Conservation (phyloP, 2,797 vertebrate genomes). For the Leucoraja ocellata region DNA sequence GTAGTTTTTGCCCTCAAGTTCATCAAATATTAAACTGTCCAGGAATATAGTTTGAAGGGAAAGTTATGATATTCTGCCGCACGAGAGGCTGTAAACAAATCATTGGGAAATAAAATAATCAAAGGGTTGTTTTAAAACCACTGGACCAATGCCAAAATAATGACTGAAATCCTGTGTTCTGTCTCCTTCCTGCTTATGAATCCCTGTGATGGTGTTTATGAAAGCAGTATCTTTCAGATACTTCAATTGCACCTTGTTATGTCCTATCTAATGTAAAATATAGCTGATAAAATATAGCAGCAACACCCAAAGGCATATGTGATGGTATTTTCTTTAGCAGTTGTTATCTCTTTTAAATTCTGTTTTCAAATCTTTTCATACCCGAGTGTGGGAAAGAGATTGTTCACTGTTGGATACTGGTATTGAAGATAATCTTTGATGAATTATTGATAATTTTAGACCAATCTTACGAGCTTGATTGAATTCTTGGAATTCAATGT, state of each 20-base stretch:
- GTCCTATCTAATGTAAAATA: not conserved
- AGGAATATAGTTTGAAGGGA: not conserved
- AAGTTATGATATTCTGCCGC: not conserved
- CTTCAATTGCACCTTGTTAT: not conserved
- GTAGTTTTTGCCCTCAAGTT: not conserved
- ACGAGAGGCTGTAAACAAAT: not conserved
- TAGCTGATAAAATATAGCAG: not conserved
- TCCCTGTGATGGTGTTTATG: not conserved
- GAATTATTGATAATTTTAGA: not conserved
- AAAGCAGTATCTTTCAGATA: not conserved
- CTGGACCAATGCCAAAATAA: not conserved
- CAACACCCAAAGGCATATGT: not conserved
- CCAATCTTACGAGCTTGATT: not conserved
- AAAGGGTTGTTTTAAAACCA: not conserved
- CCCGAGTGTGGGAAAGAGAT: not conserved
- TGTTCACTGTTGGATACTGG: not conserved
- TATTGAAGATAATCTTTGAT: not conserved
- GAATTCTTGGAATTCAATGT: too few species aligned
- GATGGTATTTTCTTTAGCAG: not conserved
- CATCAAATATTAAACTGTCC: not conserved
- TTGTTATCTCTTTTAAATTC: slow-evolving; percentile 14
- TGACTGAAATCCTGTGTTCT: not conserved
- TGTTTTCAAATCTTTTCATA: too few species aligned
- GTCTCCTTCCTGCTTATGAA: not conserved
- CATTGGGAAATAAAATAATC: not conserved